Conservation (phyloP, 1,140 invertebrate species). For the Papilio glaucus region DNA sequence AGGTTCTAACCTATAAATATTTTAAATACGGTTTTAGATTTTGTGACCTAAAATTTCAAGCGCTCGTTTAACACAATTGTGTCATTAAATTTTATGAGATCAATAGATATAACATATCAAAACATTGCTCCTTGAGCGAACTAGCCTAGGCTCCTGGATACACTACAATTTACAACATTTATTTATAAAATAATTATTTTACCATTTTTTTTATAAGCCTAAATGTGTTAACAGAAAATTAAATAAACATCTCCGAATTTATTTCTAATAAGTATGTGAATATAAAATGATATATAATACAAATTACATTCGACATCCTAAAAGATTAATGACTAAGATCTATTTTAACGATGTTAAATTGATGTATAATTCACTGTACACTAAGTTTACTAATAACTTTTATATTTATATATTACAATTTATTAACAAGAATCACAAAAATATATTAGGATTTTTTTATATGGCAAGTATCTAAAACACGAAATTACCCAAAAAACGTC, state of each 20-base stretch:
- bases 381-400: slow-evolving; percentile 10
- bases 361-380: neutral
- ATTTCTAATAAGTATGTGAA: neutral
- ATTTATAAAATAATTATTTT: slow-evolving; percentile 43
- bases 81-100: slow-evolving; percentile 50
- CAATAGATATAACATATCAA: slow-evolving; percentile 46
- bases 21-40: neutral
- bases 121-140: slow-evolving; percentile 57
- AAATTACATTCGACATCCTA: slow-evolving; percentile 5
- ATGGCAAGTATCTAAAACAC: slow-evolving; percentile 29
- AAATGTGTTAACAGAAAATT: slow-evolving; percentile 15
- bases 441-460: slow-evolving; percentile 30
- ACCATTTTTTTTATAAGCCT: slow-evolving; percentile 7
- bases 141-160: slow-evolving; percentile 44
- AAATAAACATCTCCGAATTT: slow-evolving; percentile 30
- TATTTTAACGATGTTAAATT: neutral
- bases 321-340: neutral
- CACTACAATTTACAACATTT: slow-evolving; percentile 46
- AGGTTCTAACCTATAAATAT: neutral
- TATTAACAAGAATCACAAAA: slow-evolving; percentile 35
- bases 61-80: slow-evolving; percentile 6
- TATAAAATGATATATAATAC: neutral
- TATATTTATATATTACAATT: slow-evolving; percentile 8
- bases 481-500: neutral
- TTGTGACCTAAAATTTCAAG: slow-evolving; percentile 15